Base-by-base conservation (phyloP, 1,140 invertebrate species). In the Lethocerus indicus region DNA sequence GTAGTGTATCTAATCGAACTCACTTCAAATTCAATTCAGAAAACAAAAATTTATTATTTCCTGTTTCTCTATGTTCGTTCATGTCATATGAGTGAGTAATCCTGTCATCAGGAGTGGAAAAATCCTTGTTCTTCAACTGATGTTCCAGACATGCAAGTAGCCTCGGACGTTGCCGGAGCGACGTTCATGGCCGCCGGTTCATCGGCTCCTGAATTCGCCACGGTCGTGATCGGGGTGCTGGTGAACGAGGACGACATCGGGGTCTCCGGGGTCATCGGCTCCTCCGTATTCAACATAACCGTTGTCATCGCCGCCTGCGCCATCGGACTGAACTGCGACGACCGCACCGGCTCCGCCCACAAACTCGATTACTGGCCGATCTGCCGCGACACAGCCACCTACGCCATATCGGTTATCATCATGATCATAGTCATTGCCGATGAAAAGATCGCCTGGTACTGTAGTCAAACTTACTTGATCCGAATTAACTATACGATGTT, bases 121-220 rank as follows among this genome's bases (percentile, higher is more conserved):
- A n/a, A n/a, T n/a, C n/a, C n/a, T n/a, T n/a, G n/a, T n/a, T n/a
- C n/a, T 47, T 40, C 52, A 40, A 23, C 54, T 41, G 52, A 52
- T n/a, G n/a, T 66, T 69, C 2, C 61, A 87, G 85, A 86, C 58
- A 61, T 91, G 32, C 79, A 82, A 66, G 68, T 87, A 57, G 81
- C 79, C 25, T 89, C 83, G 26, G 87, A 93, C 63, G 86, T 92
- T 16, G 87, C 88, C 9, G 87, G 87, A 29, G 88, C 89, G 1
- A 93, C 88, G 7, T 91, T 93, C 59, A 92, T 93, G 89, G 89
- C 89, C 1, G 88, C 87, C 12, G 87, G 87, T 36, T 89, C 88
- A 57, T 94, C 89, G 0, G 90, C 90, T 1, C 92, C 92, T 0
- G 92, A 95, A 66, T 63, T 96, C 41, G 90, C 90, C 2, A 93